Evolutionary conservation across 2,888 invertebrate species (phyloP).

Genomic region (Octonoba sinensis): DNA sequence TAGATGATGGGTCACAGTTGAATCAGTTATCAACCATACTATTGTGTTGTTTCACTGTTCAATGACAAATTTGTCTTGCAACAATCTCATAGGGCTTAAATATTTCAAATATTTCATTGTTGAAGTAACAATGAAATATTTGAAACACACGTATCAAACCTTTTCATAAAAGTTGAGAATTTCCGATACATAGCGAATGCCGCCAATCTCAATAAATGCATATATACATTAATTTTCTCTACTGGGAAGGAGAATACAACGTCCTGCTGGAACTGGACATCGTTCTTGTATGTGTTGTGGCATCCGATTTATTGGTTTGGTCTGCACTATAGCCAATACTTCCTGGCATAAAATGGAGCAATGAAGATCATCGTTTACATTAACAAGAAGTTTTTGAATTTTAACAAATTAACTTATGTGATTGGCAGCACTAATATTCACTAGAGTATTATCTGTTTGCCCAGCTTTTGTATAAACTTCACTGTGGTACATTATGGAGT

Average conservation of each 20-base stretch:
- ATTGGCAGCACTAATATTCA: neutral
- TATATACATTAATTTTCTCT: neutral
- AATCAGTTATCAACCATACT: neutral
- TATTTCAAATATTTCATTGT: neutral
- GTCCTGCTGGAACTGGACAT: neutral
- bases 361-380: neutral
- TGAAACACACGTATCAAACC: neutral
- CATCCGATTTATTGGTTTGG: neutral
- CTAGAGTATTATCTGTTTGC: slow-evolving; percentile 18
- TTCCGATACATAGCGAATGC: slow-evolving; percentile 5
- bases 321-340: slow-evolving; percentile 5
- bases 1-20: too few relatives aligned
- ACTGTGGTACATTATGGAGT: slow-evolving; percentile 6
- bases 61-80: neutral
- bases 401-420: neutral
- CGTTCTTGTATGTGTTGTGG: slow-evolving; percentile 7
- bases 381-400: slow-evolving; percentile 18
- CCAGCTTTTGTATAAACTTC: slow-evolving; percentile 15
- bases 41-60: neutral
- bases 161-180: slow-evolving; percentile 18
- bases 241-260: neutral
- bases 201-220: slow-evolving; percentile 12
- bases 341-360: slow-evolving; percentile 6
- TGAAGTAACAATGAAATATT: neutral
- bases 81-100: neutral